Evolutionary conservation across 1,140 invertebrate genomes (phyloP).

Genomic region (Onthophagus taurus): DNA sequence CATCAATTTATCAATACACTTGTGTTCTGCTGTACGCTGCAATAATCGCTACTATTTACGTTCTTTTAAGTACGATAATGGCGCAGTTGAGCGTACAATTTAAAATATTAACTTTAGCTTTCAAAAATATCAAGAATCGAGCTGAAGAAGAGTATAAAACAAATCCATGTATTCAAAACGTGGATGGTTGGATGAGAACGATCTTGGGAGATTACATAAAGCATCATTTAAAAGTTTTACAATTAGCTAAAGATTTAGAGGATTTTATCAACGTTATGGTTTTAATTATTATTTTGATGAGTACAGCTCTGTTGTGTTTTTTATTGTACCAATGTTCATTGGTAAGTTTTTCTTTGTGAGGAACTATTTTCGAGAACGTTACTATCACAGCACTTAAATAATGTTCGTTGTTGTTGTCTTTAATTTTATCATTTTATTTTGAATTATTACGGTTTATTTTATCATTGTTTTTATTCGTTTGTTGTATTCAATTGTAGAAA

Average conservation of each 20-base stretch:
- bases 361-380: too few species aligned
- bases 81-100: constrained; percentile 16
- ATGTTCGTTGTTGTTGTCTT: too few species aligned
- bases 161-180: constrained; percentile 8
- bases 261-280: constrained; percentile 8
- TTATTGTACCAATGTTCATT: neutral
- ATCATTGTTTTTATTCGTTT: too few species aligned
- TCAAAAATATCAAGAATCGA: too few species aligned
- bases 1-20: constrained; percentile 7
- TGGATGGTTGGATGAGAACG: too few species aligned
- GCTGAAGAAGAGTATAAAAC: neutral
- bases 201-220: constrained; percentile 8
- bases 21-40: constrained; percentile 8
- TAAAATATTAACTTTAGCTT: constrained; percentile 13
- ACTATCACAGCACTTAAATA: too few species aligned
- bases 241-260: constrained; percentile 10
- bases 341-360: neutral
- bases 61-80: constrained; percentile 12
- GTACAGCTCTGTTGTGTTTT: constrained; percentile 5
- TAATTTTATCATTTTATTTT: too few species aligned
- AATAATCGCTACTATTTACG: constrained; percentile 14
- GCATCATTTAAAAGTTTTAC: constrained; percentile 10
- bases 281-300: constrained; percentile 5
- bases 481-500: too few species aligned
- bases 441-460: too few species aligned